Conservation (phyloP, 1,140 invertebrate genomes). For the Drosophila melanogaster region DNA sequence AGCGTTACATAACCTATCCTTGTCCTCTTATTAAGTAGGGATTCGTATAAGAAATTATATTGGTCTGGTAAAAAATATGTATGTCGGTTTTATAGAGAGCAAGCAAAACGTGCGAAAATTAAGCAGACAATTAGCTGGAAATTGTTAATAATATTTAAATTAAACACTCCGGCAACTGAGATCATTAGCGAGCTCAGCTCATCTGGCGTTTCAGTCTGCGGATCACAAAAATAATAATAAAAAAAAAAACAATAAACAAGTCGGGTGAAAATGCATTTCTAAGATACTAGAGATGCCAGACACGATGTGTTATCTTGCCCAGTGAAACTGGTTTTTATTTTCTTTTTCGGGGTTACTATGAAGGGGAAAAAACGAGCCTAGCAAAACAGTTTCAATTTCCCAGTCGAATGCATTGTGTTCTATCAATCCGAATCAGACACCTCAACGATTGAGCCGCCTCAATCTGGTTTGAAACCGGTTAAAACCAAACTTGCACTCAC, state of each 20-base stretch:
- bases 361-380: constrained; percentile 12
- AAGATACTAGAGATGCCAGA: constrained; percentile 1
- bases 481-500: constrained; percentile 42
- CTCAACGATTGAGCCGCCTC: constrained; percentile 3
- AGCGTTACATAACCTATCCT: constrained; percentile 23
- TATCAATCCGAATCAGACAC: constrained; percentile 14
- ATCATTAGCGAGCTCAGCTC: constrained; percentile 36
- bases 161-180: constrained; percentile 26
- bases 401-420: constrained; percentile 9
- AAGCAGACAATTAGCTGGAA: constrained; percentile 54
- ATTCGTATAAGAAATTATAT: neutral
- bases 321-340: constrained; percentile 25
- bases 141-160: constrained; percentile 48
- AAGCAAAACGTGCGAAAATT: constrained; percentile 42
- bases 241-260: constrained; percentile 12
- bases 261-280: constrained; percentile 40
- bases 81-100: constrained; percentile 2
- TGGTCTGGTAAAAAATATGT: neutral
- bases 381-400: constrained; percentile 27
- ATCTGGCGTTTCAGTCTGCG: constrained; percentile 4
- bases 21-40: neutral
- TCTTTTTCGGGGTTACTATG: constrained; percentile 3
- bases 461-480: constrained; percentile 63
- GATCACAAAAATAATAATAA: too few species aligned
- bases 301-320: constrained; percentile 27